Conservation (phyloP, 2,797 vertebrate species). For the Cossypha heuglini region DNA sequence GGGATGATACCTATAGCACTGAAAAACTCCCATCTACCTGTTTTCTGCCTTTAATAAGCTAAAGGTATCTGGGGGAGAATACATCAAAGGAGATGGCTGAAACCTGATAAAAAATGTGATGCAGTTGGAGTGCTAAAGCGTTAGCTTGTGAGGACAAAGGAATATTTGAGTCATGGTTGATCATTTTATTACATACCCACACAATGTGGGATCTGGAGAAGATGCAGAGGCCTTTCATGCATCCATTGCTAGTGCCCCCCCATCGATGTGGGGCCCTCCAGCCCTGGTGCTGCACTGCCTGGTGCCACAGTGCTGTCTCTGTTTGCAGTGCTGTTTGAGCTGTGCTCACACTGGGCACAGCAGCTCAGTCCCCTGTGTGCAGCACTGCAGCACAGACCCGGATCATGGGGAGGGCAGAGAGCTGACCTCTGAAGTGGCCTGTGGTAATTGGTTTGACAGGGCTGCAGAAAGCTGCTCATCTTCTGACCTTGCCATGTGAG, state of each 20-base stretch:
- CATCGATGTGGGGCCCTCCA: neutral
- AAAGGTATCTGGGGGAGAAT: neutral
- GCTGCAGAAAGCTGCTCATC: neutral
- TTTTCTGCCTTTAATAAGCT: neutral
- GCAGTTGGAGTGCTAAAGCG: neutral
- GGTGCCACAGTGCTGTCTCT: neutral
- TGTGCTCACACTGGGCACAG: accelerated
- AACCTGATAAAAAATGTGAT: neutral
- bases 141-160: neutral
- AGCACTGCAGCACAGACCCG: neutral
- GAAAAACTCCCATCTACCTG: neutral
- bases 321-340: neutral
- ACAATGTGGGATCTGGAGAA: neutral
- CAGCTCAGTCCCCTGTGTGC: accelerated
- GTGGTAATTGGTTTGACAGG: neutral
- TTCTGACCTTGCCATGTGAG: neutral
- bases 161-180: neutral
- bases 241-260: neutral
- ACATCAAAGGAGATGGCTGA: neutral
- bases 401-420: neutral
- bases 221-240: neutral
- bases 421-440: neutral
- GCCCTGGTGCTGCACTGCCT: neutral
- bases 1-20: neutral
- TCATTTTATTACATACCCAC: neutral